These are phyloP conservation scores for Blastobasis lacticolella DNA, from an alignment of 2,888 invertebrate genomes.

Conservation along the genomic window DNA sequence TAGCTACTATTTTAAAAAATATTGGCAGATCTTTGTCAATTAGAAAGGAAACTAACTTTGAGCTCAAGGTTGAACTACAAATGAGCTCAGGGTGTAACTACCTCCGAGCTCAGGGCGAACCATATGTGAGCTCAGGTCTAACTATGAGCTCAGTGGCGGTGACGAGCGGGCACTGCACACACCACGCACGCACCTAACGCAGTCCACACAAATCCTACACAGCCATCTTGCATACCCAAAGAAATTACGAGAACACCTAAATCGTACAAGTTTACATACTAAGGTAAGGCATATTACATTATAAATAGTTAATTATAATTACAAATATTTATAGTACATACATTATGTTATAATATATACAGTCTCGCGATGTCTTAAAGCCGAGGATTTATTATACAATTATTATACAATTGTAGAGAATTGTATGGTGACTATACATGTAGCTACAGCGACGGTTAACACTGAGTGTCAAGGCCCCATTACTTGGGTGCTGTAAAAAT, in stretches of 20 bases:
- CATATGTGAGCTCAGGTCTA: no score
- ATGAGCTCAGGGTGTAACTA: no score
- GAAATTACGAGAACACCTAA: slow-evolving; percentile 22
- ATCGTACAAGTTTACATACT: slow-evolving; percentile 37
- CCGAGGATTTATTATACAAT: slow-evolving; percentile 49
- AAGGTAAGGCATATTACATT: slow-evolving; percentile 62
- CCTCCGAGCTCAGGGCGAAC: no score
- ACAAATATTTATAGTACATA: slow-evolving; percentile 55
- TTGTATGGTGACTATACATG: slow-evolving; percentile 32
- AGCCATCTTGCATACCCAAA: slow-evolving; percentile 43
- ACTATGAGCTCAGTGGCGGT: no score
- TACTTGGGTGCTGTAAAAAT: slow-evolving; percentile 12
- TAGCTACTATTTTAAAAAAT: slow-evolving; percentile 25
- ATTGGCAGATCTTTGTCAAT: slow-evolving; percentile 59
- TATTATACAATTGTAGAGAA: slow-evolving; percentile 43
- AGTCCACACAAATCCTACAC: slow-evolving; percentile 55
- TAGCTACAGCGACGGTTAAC: slow-evolving; percentile 6
- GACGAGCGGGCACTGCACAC: no score
- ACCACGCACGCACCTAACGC: slow-evolving; percentile 4
- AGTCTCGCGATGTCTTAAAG: slow-evolving; percentile 68
- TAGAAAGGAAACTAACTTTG: slow-evolving; percentile 24
- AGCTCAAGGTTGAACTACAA: no score
- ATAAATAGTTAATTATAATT: slow-evolving; percentile 66
- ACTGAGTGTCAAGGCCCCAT: slow-evolving; percentile 20
- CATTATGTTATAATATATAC: slow-evolving; percentile 47